Conservation (phyloP, 2,888 invertebrate genomes). For the Mamestra brassicae region DNA sequence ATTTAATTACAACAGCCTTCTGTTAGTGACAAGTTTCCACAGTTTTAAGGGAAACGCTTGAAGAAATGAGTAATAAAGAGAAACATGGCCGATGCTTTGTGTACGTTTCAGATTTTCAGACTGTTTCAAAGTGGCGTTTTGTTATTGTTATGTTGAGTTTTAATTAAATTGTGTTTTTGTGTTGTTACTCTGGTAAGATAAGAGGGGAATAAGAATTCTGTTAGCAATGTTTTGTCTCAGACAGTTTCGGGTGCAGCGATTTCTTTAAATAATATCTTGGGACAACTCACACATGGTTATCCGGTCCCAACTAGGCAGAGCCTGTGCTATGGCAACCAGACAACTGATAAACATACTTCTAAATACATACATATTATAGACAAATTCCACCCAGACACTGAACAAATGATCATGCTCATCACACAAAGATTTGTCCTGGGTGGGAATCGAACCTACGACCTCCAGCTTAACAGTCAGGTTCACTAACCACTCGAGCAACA, state of each 20-base stretch:
- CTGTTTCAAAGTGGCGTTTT: conserved; percentile 37
- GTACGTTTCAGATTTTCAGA: conserved; percentile 40
- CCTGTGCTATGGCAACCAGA: no score
- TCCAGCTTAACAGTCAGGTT: no score
- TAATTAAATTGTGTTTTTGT: conserved; percentile 41
- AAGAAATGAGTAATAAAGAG: conserved; percentile 61
- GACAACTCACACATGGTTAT: no score
- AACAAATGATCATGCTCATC: no score
- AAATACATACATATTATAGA: no score
- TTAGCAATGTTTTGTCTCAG: background rate
- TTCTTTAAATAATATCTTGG: background rate
- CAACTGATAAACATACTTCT: no score
- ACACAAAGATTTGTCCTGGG: no score
- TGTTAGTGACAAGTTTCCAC: conserved; percentile 63
- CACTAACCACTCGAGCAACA: no score
- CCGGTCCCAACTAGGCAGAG: no score
- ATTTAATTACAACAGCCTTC: conserved; percentile 72
- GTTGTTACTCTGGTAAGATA: background rate
- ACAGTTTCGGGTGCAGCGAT: background rate
- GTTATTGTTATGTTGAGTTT: conserved; percentile 32
- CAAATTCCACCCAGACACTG: no score
- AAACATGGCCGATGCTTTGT: conserved; percentile 43
- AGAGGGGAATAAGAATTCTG: conserved; percentile 3
- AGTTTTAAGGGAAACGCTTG: conserved; percentile 55
- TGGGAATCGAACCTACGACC: no score